Evolutionary conservation across 2,113 vertebrate genomes (phyloP), one percentile per base, ranked within the genome.

Genomic region (Nycticryphes semicollaris): DNA sequence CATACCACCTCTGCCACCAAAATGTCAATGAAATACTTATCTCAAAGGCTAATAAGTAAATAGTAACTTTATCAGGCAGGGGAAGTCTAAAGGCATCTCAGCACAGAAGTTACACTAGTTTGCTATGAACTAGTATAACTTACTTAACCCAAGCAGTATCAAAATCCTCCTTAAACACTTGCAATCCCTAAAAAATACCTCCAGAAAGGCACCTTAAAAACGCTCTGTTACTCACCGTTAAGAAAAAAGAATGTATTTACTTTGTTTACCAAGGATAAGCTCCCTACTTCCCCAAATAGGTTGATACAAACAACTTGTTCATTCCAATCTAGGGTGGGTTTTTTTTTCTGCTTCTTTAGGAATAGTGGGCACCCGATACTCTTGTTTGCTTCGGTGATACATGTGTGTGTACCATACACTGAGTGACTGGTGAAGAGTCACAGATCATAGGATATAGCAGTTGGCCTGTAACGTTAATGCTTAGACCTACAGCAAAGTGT

Each of bases 11-110:
- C 50, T 80, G 82, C 68, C 79, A 86, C 82, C 67, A 83, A 86
- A 77, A 74, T 79, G 72, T 90, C 94, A 89, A 22, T 21, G 21
- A 88, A 91, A 87, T 48, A 77, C 53, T 89, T 90, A 67, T 22
- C 56, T 94, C 68, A 78, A 70, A 86, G 43, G 43, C 28, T 77
- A 45, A 60, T 25, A 84, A 85, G 76, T 66, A 90, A 79, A 50
- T 28, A 70, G 30, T 8, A 54, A 13, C 48, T 81, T 81, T 56
- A 75, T 41, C 43, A 75, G 35, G 59, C 48, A 72, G 23, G 30
- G 28, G 13, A 80, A 72, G 6, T 60, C 47, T 84, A 35, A 92
- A 88, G 28, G 31, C 54, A 73, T 86, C 50, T 87, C 13, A 10
- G 21, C 39, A 56, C 39, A 51, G 25, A 92, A 64, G 30, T 51